Percentiles rank a stretch among this genome's conserved stretches.
Evolutionary conservation across 2,888 invertebrate species (phyloP).

Genomic region (Steinernema hermaphroditum): DNA sequence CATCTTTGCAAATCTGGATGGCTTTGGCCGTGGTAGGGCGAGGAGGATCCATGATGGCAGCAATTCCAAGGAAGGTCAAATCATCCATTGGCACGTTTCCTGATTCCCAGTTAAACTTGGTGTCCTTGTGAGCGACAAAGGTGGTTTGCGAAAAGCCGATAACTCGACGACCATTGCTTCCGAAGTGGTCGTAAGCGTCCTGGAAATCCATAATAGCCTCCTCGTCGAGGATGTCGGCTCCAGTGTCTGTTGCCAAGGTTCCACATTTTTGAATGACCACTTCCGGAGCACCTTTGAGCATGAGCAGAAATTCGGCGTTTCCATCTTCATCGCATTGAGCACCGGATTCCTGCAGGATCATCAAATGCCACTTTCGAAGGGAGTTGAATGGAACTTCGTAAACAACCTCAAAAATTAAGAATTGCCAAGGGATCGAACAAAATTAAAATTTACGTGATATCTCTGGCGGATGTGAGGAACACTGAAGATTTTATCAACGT

Average conservation of each 20-base stretch:
- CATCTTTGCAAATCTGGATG: constrained; percentile 52
- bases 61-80: constrained; percentile 42
- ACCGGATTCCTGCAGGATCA: constrained; percentile 35
- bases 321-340: neutral
- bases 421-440: neutral
- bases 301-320: constrained; percentile 27
- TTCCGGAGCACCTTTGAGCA: constrained; percentile 38
- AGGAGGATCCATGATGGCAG: constrained; percentile 44
- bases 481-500: constrained; percentile 45
- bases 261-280: constrained; percentile 30
- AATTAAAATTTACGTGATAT: constrained; percentile 2
- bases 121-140: constrained; percentile 34
- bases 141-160: constrained; percentile 39
- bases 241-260: constrained; percentile 4
- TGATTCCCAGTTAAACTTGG: constrained; percentile 36
- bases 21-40: constrained; percentile 50
- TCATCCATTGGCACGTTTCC: constrained; percentile 42
- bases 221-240: neutral
- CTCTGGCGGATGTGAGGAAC: constrained; percentile 53
- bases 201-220: constrained; percentile 32
- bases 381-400: constrained; percentile 51
- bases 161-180: constrained; percentile 39
- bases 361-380: constrained; percentile 43
- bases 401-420: constrained; percentile 2
- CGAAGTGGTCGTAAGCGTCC: constrained; percentile 36